These are phyloP conservation scores for Eupithecia tripunctaria DNA, from an alignment of 2,888 invertebrate genomes.

Conservation along the genomic window DNA sequence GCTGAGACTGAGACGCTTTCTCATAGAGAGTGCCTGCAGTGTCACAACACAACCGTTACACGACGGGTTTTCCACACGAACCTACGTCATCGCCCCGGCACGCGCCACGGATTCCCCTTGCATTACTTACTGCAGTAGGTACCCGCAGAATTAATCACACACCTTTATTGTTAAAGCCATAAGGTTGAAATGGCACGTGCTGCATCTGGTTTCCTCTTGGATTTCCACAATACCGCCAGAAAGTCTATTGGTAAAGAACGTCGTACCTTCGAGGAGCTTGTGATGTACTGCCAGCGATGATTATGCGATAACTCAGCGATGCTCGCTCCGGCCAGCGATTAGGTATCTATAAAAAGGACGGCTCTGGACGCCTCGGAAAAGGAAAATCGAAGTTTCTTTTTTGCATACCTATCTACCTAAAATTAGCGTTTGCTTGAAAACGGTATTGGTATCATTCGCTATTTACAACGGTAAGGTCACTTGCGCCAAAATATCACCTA, in stretches of 20 bases:
- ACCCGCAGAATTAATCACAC: conserved; percentile 16
- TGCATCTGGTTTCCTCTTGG: conserved; percentile 25
- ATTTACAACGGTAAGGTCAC: no score
- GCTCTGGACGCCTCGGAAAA: no score
- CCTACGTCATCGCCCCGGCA: conserved; percentile 24
- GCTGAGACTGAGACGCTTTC: conserved; percentile 1
- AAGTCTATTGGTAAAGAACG: conserved; percentile 21
- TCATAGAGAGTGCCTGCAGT: neutral
- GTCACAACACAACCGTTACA: conserved; percentile 5
- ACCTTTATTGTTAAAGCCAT: conserved; percentile 10
- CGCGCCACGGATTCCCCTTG: conserved; percentile 32
- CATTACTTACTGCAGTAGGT: conserved; percentile 7
- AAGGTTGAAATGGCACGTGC: conserved; percentile 15
- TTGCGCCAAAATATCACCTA: no score
- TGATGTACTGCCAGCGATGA: neutral
- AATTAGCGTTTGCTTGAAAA: no score
- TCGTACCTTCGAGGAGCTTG: conserved; percentile 10
- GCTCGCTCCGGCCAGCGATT: no score
- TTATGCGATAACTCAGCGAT: no score
- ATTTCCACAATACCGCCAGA: conserved; percentile 29
- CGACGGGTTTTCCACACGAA: conserved; percentile 19
- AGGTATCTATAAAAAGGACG: no score
- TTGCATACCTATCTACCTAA: no score
- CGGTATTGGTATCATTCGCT: no score
- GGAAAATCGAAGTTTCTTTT: no score